Evolutionary conservation across 2,797 vertebrate genomes (phyloP), one percentile per base, ranked within the genome.

Genomic region (Bradypodion ventrale): DNA sequence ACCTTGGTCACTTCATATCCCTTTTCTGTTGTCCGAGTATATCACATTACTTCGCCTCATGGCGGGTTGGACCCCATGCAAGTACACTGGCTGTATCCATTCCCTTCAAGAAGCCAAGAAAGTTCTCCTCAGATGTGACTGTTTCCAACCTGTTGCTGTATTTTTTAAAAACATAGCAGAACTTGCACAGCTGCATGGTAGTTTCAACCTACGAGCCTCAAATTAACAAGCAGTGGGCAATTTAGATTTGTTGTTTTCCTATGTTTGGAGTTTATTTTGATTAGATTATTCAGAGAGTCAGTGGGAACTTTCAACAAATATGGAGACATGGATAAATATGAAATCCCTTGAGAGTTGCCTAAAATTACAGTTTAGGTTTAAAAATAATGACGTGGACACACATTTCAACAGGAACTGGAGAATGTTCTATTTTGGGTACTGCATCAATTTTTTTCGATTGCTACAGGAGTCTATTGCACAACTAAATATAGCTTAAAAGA

Each of bases 351-450:
- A 78, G 88, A 83, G 85, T 3, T 4, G 56, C 15, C 44, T 15
- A 79, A 92, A 91, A 92, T 85, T 82, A 66, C 85, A 89, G 80
- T 87, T 89, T 82, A 52, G 82, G 80, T 66, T 46, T 80, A 90
- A 88, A 80, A 78, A 88, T 83, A 85, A 42, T 0, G 66, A 44
- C 78, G 87, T 84, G 79, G 46, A 87, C 32, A 72, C 80, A 89
- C 82, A 70, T 5, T 21, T 72, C 0, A 69, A 49, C 84, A 85
- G 66, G 62, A 89, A 87, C 84, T 87, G 87, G 88, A 66, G 46
- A 59, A 78, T 46, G 16, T 63, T 87, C 63, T 70, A 46, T 86
- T 80, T 89, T 1, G 79, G 73, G 69, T 73, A 78, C 44, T 85
- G 46, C 78, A 82, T 69, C 35, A 66, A 60, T 90, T 92, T 89